phyloP scores from a whole-genome alignment of 2,888 invertebrate species.

The Trilocha varians region DNA sequence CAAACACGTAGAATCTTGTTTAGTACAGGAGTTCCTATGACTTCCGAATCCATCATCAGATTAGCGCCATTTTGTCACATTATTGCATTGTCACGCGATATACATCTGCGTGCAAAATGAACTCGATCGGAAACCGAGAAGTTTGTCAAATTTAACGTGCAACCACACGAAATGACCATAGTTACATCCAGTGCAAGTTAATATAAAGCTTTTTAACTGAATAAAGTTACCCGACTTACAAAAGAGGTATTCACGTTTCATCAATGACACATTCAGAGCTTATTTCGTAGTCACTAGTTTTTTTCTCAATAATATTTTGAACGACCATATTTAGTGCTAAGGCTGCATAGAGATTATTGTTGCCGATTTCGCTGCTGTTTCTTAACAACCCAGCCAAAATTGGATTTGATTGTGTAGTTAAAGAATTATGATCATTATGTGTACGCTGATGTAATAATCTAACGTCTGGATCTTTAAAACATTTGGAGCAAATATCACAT shows the following conservation, averaged over 20 bases:
- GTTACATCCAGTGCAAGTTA: too few species aligned
- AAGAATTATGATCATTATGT: slow-evolving; percentile 26
- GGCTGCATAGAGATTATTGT: slow-evolving; percentile 32
- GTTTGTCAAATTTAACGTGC: too few species aligned
- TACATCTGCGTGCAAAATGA: too few species aligned
- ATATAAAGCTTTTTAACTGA: too few species aligned
- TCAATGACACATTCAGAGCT: slow-evolving; percentile 22
- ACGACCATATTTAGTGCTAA: slow-evolving; percentile 48
- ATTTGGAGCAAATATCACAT: slow-evolving; percentile 53
- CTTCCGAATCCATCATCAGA: too few species aligned
- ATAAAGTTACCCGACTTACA: too few species aligned
- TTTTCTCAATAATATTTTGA: slow-evolving; percentile 28
- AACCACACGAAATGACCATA: too few species aligned
- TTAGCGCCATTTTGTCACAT: too few species aligned
- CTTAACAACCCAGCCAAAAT: slow-evolving; percentile 53
- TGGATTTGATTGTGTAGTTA: slow-evolving; percentile 50
- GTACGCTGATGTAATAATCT: slow-evolving; percentile 44
- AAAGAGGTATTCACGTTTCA: slow-evolving; percentile 11
- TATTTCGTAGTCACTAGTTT: background rate
- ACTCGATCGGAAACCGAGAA: too few species aligned
- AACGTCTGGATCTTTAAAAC: slow-evolving; percentile 63
- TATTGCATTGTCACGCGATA: too few species aligned
- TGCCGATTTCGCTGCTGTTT: slow-evolving; percentile 20
- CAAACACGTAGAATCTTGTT: too few species aligned
- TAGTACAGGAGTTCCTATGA: too few species aligned